Conservation (phyloP, 1,140 invertebrate species). For the Onthophagus taurus region DNA sequence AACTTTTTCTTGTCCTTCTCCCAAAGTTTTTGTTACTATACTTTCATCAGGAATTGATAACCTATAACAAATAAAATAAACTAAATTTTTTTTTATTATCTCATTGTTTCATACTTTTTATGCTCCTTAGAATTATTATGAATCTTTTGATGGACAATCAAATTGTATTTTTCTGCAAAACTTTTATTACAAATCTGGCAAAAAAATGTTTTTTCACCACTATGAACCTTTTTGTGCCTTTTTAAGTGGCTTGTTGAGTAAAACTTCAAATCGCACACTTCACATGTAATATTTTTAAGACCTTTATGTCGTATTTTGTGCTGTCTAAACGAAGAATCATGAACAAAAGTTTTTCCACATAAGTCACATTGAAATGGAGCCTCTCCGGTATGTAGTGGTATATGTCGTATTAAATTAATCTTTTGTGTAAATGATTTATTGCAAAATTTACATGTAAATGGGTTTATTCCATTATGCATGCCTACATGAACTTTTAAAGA, state of each 20-base stretch:
- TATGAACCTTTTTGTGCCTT: slow-evolving; percentile 56
- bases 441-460: slow-evolving; percentile 64
- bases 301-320: slow-evolving; percentile 54
- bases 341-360: slow-evolving; percentile 58
- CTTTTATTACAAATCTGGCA: slow-evolving; percentile 54
- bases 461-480: slow-evolving; percentile 58
- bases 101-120: too few species aligned
- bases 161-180: slow-evolving; percentile 52
- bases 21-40: too few species aligned
- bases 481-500: slow-evolving; percentile 55
- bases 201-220: slow-evolving; percentile 55
- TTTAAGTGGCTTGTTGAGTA: slow-evolving; percentile 55
- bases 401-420: slow-evolving; percentile 52
- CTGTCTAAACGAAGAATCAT: slow-evolving; percentile 60
- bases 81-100: too few species aligned
- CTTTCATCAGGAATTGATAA: too few species aligned
- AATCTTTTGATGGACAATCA: slow-evolving; percentile 26
- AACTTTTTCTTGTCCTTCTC: too few species aligned
- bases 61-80: too few species aligned
- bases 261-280: slow-evolving; percentile 47
- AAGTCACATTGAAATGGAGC: slow-evolving; percentile 46
- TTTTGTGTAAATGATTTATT: slow-evolving; percentile 68
- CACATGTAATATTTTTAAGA: slow-evolving; percentile 51
- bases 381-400: slow-evolving; percentile 55
- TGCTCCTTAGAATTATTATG: slow-evolving; percentile 12